Conservation (phyloP, 2,888 invertebrate genomes). For the Microplitis deprimator region DNA sequence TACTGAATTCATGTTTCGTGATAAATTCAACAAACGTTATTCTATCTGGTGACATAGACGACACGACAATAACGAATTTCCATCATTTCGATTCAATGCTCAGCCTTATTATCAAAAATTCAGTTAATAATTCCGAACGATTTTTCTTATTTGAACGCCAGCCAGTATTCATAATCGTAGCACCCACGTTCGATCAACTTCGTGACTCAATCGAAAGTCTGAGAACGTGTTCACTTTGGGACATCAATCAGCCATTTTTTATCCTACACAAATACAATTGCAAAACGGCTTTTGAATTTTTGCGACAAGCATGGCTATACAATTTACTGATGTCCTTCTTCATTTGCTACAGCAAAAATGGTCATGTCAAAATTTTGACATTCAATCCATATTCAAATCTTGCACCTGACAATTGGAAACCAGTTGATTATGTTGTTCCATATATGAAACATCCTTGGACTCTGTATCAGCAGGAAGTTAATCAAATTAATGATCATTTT, state of each 20-base stretch:
- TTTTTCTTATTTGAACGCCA: too few species aligned
- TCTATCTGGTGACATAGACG: conserved; percentile 11
- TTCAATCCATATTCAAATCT: conserved; percentile 12
- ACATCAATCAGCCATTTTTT: neutral
- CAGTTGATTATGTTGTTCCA: neutral
- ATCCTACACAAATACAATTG: neutral
- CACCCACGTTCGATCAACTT: neutral
- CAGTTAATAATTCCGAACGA: too few species aligned
- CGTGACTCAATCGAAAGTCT: neutral
- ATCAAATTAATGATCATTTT: neutral
- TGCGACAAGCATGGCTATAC: neutral
- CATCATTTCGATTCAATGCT: too few species aligned
- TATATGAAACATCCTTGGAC: neutral
- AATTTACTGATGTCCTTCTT: neutral
- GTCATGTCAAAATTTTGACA: conserved; percentile 3
- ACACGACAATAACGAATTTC: neutral
- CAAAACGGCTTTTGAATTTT: neutral
- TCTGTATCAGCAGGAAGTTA: neutral
- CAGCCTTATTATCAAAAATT: too few species aligned
- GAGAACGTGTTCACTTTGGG: neutral
- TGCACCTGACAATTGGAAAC: neutral
- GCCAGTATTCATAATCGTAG: too few species aligned
- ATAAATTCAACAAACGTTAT: neutral
- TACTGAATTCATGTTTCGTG: neutral
- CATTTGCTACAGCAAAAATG: neutral